Conservation (phyloP, 2,888 invertebrate species). For the Ectropis crepuscularia region DNA sequence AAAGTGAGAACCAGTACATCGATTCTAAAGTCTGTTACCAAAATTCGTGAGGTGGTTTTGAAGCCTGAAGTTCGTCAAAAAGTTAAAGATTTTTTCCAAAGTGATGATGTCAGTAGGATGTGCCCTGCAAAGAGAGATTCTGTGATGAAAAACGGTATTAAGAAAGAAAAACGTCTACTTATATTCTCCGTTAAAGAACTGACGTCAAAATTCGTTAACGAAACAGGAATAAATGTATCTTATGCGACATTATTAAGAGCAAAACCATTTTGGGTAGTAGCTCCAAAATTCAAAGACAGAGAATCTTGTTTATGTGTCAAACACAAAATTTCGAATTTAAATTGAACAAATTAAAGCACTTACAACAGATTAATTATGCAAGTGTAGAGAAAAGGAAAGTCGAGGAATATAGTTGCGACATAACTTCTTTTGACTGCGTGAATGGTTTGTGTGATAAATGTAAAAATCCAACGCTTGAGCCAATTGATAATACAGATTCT, state of each 20-base stretch:
- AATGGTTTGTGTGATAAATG: background rate
- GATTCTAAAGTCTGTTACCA: background rate
- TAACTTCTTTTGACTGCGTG: background rate
- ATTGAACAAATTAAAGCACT: too few relatives aligned
- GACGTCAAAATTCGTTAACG: background rate
- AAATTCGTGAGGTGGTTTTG: background rate
- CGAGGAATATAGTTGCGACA: background rate
- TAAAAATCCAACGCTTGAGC: background rate
- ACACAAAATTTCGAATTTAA: too few relatives aligned
- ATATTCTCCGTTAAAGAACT: background rate
- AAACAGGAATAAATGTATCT: background rate
- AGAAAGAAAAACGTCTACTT: background rate
- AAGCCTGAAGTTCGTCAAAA: background rate
- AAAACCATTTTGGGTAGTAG: too few relatives aligned
- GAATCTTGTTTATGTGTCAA: too few relatives aligned
- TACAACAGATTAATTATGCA: too few relatives aligned
- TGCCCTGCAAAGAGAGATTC: background rate
- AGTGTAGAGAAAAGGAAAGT: too few relatives aligned
- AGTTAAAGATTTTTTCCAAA: background rate
- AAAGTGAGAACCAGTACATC: background rate
- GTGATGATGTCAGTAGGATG: slow-evolving; percentile 1
- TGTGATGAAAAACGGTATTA: too few relatives aligned
- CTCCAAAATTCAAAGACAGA: too few relatives aligned
- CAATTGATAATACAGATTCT: background rate
- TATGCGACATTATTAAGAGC: background rate